Evolutionary conservation across 2,888 invertebrate genomes (phyloP), one percentile per base, ranked within the genome.

Genomic region (Cataglyphis rosenhaueri): DNA sequence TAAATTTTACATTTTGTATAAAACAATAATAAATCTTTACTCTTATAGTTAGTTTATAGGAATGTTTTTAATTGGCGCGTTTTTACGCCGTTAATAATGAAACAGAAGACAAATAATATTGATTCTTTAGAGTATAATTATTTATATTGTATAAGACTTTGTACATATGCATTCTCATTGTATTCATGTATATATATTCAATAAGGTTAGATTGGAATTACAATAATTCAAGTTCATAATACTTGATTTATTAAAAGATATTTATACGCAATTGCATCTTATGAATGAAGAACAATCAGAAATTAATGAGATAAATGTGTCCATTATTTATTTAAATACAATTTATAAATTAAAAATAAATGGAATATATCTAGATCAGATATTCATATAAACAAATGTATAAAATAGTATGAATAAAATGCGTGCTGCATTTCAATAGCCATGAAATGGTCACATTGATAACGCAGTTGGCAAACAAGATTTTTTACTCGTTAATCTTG

Each of bases 401-500:
- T 15, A 12, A 70, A 78, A 44, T 65, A 12, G 65, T 55, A 8
- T 52, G 38, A 75, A 55, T 68, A 32, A 68, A 68, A 78, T 44
- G 35, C 6, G 6, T 6, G 57, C 57, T 70, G 70, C 21, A 70
- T 59, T 38, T 21, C 32, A 12, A 66, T 76, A 57, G 44, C 32
- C 59, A 59, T 35, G 70, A 78, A 70, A 44, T 2, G 44, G 15
- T 18, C 9, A 21, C 41, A 44, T 21, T 44, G 78, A 78, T 78
- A 78, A 78, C 21, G 29, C 32, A 44, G 15, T n/a, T 70, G 41
- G 57, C 57, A 78, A 78, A 78, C 70, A 78, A 78, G 57, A 78
- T 78, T 70, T 78, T 78, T 78, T 78, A 59, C 10, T 18, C 32
- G 44, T 44, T 78, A 70, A 70, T 78, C 78, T 78, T 44, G 41